These are phyloP conservation scores for Pseudochirops corinnae DNA, from an alignment of 2,797 vertebrate genomes.

Conservation along the genomic window DNA sequence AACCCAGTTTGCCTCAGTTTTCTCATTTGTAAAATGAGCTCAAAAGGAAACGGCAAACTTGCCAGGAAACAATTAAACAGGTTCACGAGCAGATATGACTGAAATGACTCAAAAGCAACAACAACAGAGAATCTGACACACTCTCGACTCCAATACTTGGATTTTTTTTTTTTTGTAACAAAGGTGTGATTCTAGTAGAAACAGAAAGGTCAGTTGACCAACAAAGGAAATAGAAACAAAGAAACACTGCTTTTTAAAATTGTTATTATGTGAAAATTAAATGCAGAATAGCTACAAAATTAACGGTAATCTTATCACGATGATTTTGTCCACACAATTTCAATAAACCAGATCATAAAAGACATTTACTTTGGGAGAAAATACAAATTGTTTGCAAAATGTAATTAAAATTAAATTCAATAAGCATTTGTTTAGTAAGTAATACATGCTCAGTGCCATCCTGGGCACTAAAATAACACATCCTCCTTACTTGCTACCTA, in stretches of 20 bases:
- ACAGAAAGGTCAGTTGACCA: background rate
- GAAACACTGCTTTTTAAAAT: background rate
- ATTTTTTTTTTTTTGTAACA: background rate
- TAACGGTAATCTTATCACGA: background rate
- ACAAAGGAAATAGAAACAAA: background rate
- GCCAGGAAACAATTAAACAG: background rate
- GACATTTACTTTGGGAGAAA: background rate
- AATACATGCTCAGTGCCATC: background rate
- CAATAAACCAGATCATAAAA: background rate
- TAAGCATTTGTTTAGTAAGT: background rate
- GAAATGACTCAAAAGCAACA: background rate
- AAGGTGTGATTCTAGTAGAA: background rate
- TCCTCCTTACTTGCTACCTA: background rate
- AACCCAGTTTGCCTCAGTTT: background rate
- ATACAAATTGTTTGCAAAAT: background rate
- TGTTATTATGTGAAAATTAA: background rate
- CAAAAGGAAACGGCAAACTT: background rate
- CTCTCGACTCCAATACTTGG: background rate
- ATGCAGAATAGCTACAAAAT: background rate
- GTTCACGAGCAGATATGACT: background rate
- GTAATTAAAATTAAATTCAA: background rate
- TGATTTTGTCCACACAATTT: background rate
- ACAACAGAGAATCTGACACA: background rate
- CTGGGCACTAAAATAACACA: background rate
- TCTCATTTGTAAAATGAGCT: background rate